Conservation (phyloP, 2,113 vertebrate genomes). For the Tragelaphus imberbis region DNA sequence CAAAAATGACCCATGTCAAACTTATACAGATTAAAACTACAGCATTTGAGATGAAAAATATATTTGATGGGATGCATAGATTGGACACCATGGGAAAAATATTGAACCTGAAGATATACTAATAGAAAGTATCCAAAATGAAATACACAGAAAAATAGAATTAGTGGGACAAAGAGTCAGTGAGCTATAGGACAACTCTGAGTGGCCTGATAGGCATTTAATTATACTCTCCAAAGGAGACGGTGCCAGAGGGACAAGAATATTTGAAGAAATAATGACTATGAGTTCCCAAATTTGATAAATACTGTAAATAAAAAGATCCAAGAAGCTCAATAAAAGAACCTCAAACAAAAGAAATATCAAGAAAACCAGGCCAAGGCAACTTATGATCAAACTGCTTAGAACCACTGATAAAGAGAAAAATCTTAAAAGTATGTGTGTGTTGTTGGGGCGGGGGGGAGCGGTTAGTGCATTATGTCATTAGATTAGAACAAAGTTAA, state of each 20-base stretch:
- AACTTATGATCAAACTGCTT: not conserved
- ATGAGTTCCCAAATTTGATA: not conserved
- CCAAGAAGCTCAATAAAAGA: not conserved
- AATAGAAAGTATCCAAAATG: not conserved
- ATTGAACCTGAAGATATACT: accelerated
- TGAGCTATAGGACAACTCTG: not conserved
- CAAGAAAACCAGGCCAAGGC: not conserved
- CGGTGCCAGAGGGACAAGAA: not conserved
- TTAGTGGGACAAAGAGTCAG: not conserved
- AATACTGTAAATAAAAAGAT: not conserved
- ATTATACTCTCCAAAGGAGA: not conserved
- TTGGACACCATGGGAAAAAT: not conserved
- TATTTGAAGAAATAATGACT: not conserved
- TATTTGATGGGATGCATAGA: not conserved
- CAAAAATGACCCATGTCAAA: too few relatives aligned
- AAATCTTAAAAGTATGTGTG: not conserved
- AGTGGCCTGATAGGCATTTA: accelerated
- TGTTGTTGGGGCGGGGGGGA: too few relatives aligned
- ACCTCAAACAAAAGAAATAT: not conserved
- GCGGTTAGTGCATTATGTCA: not conserved
- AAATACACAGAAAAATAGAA: not conserved
- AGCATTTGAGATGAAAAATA: not conserved
- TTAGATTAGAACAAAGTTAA: not conserved
- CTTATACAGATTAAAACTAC: not conserved
- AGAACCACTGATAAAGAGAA: not conserved